phyloP scores from a whole-genome alignment of 2,113 vertebrate genomes.

The Argyrosomus japonicus region DNA sequence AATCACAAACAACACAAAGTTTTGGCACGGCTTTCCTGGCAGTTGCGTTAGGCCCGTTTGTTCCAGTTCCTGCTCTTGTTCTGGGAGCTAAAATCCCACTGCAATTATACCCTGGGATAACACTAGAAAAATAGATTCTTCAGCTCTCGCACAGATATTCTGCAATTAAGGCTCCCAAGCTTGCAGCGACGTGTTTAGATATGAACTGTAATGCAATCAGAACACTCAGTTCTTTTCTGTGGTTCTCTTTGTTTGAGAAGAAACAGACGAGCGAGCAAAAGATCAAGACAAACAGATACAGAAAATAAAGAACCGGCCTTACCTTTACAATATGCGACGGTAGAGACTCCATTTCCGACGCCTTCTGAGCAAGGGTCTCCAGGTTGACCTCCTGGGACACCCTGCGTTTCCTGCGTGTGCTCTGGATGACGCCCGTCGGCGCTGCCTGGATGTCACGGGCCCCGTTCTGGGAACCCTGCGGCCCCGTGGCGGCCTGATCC shows the following conservation, averaged over 20 bases:
- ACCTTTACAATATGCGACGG: conserved; percentile 81
- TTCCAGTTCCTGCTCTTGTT: conserved; percentile 63
- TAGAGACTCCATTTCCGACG: conserved; percentile 93
- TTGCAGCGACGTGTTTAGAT: conserved; percentile 1
- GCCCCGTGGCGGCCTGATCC: conserved; percentile 48
- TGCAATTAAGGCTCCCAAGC: conserved; percentile 32
- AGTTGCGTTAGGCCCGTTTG: conserved; percentile 53
- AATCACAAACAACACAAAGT: conserved; percentile 68
- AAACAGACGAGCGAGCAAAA: conserved; percentile 15
- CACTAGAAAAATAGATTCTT: conserved; percentile 33
- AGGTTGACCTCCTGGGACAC: conserved; percentile 96
- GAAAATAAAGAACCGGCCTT: conserved; percentile 20
- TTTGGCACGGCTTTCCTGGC: conserved; percentile 65
- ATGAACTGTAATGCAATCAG: conserved; percentile 17
- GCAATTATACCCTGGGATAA: conserved; percentile 65
- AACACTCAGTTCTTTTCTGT: conserved; percentile 40
- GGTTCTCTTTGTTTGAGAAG: conserved; percentile 24
- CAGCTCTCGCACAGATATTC: conserved; percentile 22
- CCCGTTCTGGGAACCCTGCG: conserved; percentile 78
- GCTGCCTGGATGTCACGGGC: conserved; percentile 82
- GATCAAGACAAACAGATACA: not conserved
- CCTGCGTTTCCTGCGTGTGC: conserved; percentile 89
- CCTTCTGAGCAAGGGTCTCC: conserved; percentile 95
- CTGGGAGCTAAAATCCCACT: conserved; percentile 61
- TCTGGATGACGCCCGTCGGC: conserved; percentile 93